Conservation (phyloP, 2,797 vertebrate genomes). For the Myotis planiceps region DNA sequence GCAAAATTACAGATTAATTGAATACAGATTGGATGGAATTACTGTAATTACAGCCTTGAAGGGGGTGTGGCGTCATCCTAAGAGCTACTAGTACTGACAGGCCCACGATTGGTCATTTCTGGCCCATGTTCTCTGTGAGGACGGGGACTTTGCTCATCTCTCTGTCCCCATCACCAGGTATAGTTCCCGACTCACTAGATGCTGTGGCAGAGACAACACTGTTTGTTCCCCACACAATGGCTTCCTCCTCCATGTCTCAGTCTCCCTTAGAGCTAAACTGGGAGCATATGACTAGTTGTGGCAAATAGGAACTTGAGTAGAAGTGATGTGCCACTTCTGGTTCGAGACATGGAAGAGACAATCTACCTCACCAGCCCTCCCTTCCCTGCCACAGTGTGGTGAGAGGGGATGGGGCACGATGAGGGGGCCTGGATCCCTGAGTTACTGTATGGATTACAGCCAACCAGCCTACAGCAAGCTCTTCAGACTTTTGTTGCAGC, state of each 20-base stretch:
- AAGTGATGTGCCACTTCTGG: background rate
- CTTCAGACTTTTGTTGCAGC: background rate
- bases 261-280: background rate
- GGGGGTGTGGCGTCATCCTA: background rate
- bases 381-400: background rate
- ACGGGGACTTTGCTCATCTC: background rate
- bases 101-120: background rate
- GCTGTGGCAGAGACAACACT: background rate
- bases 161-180: background rate
- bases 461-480: rapidly evolving
- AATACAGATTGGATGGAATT: background rate
- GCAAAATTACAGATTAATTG: background rate
- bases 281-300: background rate
- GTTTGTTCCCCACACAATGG: background rate
- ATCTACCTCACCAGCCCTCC: background rate
- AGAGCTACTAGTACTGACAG: background rate
- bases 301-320: background rate
- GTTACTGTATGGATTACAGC: background rate
- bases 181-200: background rate
- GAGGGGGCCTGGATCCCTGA: background rate
- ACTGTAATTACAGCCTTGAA: background rate
- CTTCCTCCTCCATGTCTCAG: background rate
- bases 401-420: background rate
- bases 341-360: background rate
- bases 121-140: background rate